A percentile compares a stretch with the other conserved stretches of the same genome.
Evolutionary conservation across 2,797 vertebrate species (phyloP).

Genomic region (Ceyx erithaca): DNA sequence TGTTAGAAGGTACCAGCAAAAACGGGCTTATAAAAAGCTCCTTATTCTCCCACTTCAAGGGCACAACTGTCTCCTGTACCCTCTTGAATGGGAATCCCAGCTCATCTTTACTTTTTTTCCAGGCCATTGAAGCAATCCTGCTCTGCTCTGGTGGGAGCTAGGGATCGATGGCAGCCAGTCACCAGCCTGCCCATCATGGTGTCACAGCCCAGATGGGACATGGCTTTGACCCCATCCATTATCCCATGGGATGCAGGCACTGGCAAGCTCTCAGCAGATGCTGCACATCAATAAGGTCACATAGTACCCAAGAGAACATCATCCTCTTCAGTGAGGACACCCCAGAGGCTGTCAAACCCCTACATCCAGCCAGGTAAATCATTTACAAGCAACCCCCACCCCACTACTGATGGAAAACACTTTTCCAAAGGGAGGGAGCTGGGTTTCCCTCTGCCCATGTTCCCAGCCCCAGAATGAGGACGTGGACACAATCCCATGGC

Average conservation of each 20-base stretch:
- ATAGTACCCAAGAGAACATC: background rate
- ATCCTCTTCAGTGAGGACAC: accelerated
- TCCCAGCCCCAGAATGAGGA: background rate
- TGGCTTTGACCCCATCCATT: background rate
- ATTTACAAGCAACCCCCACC: background rate
- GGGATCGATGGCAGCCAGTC: background rate
- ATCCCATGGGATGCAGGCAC: accelerated
- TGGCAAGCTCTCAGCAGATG: background rate
- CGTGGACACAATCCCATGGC: accelerated
- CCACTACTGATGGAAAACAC: accelerated
- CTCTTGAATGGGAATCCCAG: background rate
- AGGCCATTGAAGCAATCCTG: background rate
- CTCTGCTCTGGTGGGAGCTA: background rate
- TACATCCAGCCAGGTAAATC: background rate
- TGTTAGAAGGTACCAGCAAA: background rate
- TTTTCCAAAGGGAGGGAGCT: background rate
- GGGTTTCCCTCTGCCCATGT: background rate
- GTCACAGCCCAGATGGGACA: background rate
- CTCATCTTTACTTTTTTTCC: background rate
- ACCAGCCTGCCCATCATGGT: accelerated
- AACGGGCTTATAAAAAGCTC: background rate
- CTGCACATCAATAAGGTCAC: background rate
- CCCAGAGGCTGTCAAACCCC: background rate
- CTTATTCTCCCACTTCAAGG: background rate
- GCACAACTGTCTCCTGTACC: background rate